Conservation (phyloP, 2,113 vertebrate species). For the Puma concolor region DNA sequence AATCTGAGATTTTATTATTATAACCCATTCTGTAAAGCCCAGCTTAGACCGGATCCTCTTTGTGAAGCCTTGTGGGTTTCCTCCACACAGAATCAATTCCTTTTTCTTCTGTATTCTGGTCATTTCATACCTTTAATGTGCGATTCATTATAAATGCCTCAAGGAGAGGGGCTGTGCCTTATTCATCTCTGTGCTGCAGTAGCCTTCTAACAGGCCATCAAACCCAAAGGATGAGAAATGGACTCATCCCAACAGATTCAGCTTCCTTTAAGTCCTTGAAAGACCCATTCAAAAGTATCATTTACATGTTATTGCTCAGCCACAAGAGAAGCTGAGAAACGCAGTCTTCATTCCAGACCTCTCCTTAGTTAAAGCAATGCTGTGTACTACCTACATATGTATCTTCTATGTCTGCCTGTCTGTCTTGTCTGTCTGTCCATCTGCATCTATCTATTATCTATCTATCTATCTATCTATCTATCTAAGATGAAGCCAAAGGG, state of each 20-base stretch:
- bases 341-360: not conserved
- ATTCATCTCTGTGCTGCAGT: not conserved
- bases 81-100: not conserved
- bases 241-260: not conserved
- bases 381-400: not conserved
- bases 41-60: not conserved
- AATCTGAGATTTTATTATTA: not conserved
- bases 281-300: not conserved
- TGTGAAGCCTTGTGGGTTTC: not conserved
- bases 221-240: not conserved
- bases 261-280: not conserved
- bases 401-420: not conserved
- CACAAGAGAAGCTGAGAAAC: slow-evolving; percentile 12
- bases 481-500: not conserved
- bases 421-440: not conserved
- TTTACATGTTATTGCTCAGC: not conserved
- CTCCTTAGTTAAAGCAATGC: not conserved
- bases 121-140: not conserved
- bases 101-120: not conserved
- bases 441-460: not conserved
- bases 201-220: not conserved
- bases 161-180: not conserved
- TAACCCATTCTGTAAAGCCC: not conserved
- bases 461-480: not conserved
- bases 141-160: not conserved